These are phyloP conservation scores for Numenius phaeopus DNA, from an alignment of 2,797 vertebrate genomes.

Conservation along the genomic window DNA sequence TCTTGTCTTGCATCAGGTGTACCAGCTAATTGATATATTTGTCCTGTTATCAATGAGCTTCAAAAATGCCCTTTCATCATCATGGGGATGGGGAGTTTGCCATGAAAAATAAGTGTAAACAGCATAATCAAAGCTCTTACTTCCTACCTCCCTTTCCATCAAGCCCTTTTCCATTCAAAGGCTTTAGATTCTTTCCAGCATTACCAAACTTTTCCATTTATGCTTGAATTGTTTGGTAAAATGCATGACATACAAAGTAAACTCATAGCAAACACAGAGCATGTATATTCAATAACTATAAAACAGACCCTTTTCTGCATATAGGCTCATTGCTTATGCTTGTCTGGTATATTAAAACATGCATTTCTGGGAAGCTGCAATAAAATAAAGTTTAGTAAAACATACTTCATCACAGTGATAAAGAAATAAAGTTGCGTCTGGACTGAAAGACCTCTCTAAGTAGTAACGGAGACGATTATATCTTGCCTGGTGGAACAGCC, in stretches of 20 bases:
- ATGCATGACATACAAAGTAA: slow-evolving; percentile 28
- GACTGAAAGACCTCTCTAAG: neutral
- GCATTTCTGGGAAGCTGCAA: slow-evolving; percentile 51
- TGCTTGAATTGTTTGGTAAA: slow-evolving; percentile 38
- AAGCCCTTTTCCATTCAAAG: neutral
- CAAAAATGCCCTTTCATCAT: neutral
- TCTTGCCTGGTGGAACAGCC: neutral
- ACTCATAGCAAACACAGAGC: slow-evolving; percentile 13
- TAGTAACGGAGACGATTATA: neutral
- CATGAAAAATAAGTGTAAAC: neutral
- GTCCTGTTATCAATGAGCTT: neutral
- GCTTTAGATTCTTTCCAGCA: slow-evolving; percentile 28
- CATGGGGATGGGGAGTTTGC: neutral
- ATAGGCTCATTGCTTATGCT: slow-evolving; percentile 64
- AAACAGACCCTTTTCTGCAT: neutral
- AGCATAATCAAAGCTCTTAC: neutral
- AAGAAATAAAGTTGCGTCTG: slow-evolving; percentile 38
- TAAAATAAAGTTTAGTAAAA: slow-evolving; percentile 58
- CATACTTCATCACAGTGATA: slow-evolving; percentile 22
- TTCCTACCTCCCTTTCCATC: neutral
- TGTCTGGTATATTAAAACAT: slow-evolving; percentile 37
- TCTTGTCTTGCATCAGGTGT: neutral
- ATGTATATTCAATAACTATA: slow-evolving; percentile 44
- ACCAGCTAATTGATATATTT: neutral
- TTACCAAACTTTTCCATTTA: slow-evolving; percentile 21